Base-by-base conservation (phyloP, 2,888 invertebrate genomes). In the Erebia ligea region DNA sequence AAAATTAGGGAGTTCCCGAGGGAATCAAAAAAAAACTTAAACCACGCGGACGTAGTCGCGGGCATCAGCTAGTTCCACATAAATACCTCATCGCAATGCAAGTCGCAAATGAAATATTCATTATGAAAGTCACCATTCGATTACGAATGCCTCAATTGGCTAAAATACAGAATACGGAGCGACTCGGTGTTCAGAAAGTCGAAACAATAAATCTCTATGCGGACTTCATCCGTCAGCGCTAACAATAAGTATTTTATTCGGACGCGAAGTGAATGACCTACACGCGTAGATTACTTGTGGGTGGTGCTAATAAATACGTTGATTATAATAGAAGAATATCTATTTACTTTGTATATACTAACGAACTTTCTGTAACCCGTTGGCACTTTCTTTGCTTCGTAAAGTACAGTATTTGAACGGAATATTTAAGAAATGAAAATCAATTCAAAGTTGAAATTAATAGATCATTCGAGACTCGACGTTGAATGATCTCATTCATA, bases 201-300 rank as follows among this genome's bases (percentile, higher is more conserved):
- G 61, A 66, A 69, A 72, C 71, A 76, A 74, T 76, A 76, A 75
- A 76, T 75, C 73, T 73, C 70, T 63, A 66, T 61, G 72, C 73
- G 58, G 75, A 73, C 69, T 73, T 67, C 59, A 75, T 75, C 73
- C 73, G 75, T 74, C 76, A 74, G 69, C 75, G 77, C 74, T 77
- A 78, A 77, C 79, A 79, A 79, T 82, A 76, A 78, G 76, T 77
- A 73, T 76, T 76, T 73, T 75, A 76, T 82, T 76, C 74, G 77
- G 77, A 72, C 71, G 78, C 79, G 78, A 79, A 78, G 80, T 83
- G 81, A 83, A 83, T 78, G 82, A 81, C 81, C 81, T 77, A 77
- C 54, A 19, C 76, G 75, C 74, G 67, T 75, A 80, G 72, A 75
- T 78, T 76, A 78, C 72, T 79, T 75, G 79, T 77, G 78, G 76